Evolutionary conservation across 2,113 vertebrate genomes (phyloP).

Genomic region (Dinomys branickii): DNA sequence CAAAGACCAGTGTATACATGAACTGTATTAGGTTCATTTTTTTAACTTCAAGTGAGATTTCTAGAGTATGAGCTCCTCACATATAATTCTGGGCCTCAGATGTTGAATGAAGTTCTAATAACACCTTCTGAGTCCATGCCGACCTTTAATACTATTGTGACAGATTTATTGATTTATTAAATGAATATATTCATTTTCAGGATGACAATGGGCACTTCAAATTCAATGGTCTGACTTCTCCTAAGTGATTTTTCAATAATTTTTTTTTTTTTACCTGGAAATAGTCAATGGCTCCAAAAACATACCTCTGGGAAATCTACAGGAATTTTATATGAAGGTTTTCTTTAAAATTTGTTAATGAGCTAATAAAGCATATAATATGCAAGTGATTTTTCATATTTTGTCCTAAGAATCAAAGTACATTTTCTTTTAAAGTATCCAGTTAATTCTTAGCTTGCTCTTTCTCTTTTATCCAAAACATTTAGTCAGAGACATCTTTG

Average conservation of each 20-base stretch:
- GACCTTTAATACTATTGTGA: slow-evolving; percentile 34
- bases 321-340: slow-evolving; percentile 51
- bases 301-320: slow-evolving; percentile 13
- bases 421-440: slow-evolving; percentile 27
- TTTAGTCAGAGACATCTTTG: slow-evolving; percentile 41
- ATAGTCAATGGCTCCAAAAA: slow-evolving; percentile 21
- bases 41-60: slow-evolving; percentile 30
- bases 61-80: background rate
- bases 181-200: slow-evolving; percentile 44
- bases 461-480: too few species aligned
- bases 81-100: slow-evolving; percentile 53
- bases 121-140: slow-evolving; percentile 41
- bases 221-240: slow-evolving; percentile 22
- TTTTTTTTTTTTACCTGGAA: slow-evolving; percentile 51
- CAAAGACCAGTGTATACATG: slow-evolving; percentile 45
- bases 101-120: slow-evolving; percentile 38
- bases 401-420: slow-evolving; percentile 20
- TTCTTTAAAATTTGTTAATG: slow-evolving; percentile 59
- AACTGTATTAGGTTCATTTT: background rate
- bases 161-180: slow-evolving; percentile 45
- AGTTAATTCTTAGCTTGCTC: too few species aligned
- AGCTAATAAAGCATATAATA: slow-evolving; percentile 13
- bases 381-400: slow-evolving; percentile 29
- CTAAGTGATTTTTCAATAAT: slow-evolving; percentile 39
- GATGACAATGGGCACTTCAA: slow-evolving; percentile 47